Evolutionary conservation across 2,797 vertebrate species (phyloP).

Genomic region (Lithobates pipiens): DNA sequence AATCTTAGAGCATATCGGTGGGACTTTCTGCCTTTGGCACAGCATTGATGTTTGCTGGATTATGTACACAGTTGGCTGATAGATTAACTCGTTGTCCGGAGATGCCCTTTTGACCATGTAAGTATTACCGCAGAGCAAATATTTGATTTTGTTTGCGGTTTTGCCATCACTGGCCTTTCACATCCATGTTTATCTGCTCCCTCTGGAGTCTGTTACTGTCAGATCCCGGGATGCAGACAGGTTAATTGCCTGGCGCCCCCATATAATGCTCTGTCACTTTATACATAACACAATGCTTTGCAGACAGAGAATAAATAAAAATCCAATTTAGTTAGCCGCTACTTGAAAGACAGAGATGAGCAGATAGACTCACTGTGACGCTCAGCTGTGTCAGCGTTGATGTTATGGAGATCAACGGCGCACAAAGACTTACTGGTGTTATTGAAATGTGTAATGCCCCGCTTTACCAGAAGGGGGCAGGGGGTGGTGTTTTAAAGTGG

Average conservation of each 20-base stretch:
- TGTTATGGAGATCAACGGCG: constrained; percentile 3
- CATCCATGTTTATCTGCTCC: neutral
- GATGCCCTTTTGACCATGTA: too few species aligned
- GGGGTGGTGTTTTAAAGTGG: too few species aligned
- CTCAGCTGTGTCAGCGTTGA: neutral
- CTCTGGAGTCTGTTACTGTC: constrained; percentile 3
- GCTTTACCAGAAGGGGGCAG: neutral
- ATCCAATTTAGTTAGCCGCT: constrained; percentile 34
- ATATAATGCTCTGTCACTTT: neutral
- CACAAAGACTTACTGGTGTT: neutral
- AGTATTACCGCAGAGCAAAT: too few species aligned
- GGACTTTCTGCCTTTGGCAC: too few species aligned
- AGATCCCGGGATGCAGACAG: constrained; percentile 3
- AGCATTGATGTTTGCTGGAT: too few species aligned
- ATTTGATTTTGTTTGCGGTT: too few species aligned
- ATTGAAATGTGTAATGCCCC: neutral
- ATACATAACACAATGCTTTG: constrained; percentile 10
- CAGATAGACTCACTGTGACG: neutral
- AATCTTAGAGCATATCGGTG: too few species aligned
- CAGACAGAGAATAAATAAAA: constrained; percentile 39
- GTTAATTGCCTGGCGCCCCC: constrained; percentile 18
- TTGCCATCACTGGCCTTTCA: neutral
- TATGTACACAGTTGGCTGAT: too few species aligned
- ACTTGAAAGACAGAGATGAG: constrained; percentile 1
- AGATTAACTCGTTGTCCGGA: too few species aligned